These are phyloP conservation scores for Euura saliciscinereae DNA, from an alignment of 1,140 invertebrate species.

Conservation along the genomic window DNA sequence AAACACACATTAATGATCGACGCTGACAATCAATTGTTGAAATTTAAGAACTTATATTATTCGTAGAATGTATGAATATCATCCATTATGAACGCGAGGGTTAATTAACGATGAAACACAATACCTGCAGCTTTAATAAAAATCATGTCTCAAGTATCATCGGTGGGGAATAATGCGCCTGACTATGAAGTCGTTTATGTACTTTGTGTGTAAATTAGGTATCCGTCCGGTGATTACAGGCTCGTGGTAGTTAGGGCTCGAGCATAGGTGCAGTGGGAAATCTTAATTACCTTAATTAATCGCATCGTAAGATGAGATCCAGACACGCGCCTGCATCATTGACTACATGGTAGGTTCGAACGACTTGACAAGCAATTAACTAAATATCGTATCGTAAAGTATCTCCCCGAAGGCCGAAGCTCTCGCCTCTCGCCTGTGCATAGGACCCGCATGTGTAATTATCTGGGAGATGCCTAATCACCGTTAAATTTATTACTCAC, in stretches of 20 bases:
- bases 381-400: slow-evolving; percentile 1
- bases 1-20: too few relatives aligned
- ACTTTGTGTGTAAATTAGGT: neutral
- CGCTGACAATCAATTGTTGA: too few relatives aligned
- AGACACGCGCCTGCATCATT: neutral
- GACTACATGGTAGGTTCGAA: neutral
- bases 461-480: neutral
- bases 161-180: too few relatives aligned
- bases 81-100: too few relatives aligned
- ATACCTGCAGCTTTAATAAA: too few relatives aligned
- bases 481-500: neutral
- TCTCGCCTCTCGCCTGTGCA: neutral
- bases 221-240: neutral
- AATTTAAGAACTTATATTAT: too few relatives aligned
- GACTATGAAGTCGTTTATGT: too few relatives aligned
- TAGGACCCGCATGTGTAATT: neutral
- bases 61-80: too few relatives aligned
- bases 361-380: slow-evolving; percentile 5
- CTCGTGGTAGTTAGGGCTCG: neutral
- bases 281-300: slow-evolving; percentile 3
- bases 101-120: too few relatives aligned
- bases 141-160: too few relatives aligned
- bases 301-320: neutral
- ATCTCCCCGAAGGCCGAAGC: neutral
- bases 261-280: neutral